Conservation (phyloP, 2,113 vertebrate genomes). For the Phalacrocorax brasilianus region DNA sequence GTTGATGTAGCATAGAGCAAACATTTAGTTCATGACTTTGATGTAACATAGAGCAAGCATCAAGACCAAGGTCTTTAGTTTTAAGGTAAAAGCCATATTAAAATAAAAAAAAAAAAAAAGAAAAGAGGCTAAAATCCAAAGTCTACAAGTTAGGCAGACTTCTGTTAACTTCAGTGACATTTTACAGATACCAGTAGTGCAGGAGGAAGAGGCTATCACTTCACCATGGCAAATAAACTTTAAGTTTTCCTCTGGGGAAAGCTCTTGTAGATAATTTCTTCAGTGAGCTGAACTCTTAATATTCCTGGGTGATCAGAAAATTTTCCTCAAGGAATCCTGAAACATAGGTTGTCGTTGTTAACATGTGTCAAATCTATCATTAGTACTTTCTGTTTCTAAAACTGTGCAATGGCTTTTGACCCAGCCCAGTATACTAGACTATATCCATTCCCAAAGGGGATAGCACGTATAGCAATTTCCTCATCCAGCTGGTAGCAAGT, state of each 20-base stretch:
- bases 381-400: not conserved
- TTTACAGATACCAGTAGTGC: not conserved
- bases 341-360: not conserved
- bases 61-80: not conserved
- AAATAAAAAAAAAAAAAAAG: not conserved
- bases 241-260: not conserved
- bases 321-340: not conserved
- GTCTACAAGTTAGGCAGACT: not conserved
- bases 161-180: not conserved
- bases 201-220: not conserved
- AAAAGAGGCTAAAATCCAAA: not conserved
- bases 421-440: not conserved
- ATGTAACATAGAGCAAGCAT: not conserved
- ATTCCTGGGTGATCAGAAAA: not conserved
- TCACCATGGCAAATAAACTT: not conserved
- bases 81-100: not conserved
- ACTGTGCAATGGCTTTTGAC: not conserved
- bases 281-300: not conserved
- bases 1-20: not conserved
- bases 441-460: not conserved
- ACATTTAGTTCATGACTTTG: not conserved
- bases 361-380: not conserved
- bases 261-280: not conserved
- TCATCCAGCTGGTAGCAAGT: not conserved
- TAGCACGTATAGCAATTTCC: not conserved